Conservation (phyloP, 2,113 vertebrate genomes). For the Corythaixoides concolor region DNA sequence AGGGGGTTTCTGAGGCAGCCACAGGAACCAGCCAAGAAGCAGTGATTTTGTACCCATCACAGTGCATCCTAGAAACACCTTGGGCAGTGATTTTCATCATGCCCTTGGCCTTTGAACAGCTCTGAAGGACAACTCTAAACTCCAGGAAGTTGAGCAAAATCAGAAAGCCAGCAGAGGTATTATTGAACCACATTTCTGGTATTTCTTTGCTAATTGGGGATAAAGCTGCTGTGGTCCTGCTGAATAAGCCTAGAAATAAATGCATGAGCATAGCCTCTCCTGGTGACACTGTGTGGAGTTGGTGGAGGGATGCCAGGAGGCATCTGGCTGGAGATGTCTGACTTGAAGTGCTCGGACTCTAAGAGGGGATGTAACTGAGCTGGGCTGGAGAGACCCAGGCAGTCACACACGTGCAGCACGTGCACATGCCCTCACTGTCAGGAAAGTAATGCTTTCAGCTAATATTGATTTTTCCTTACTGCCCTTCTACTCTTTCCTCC, state of each 20-base stretch:
- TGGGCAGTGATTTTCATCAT: not conserved
- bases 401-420: not conserved
- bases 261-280: not conserved
- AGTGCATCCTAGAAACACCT: not conserved
- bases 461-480: not conserved
- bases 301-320: not conserved
- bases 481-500: not conserved
- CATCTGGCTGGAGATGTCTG: not conserved
- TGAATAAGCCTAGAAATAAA: not conserved
- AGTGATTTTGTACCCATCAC: not conserved
- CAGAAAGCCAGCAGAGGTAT: not conserved
- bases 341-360: not conserved
- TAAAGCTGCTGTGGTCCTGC: not conserved
- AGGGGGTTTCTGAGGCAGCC: not conserved
- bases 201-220: not conserved
- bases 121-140: not conserved
- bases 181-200: not conserved
- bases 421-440: not conserved
- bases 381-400: rapidly evolving
- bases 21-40: not conserved
- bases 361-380: not conserved
- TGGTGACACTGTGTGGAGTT: not conserved
- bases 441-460: not conserved
- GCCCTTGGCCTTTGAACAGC: not conserved
- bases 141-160: not conserved